phyloP scores from a whole-genome alignment of 2,888 invertebrate genomes.

The Cordylochernes scorpioides region DNA sequence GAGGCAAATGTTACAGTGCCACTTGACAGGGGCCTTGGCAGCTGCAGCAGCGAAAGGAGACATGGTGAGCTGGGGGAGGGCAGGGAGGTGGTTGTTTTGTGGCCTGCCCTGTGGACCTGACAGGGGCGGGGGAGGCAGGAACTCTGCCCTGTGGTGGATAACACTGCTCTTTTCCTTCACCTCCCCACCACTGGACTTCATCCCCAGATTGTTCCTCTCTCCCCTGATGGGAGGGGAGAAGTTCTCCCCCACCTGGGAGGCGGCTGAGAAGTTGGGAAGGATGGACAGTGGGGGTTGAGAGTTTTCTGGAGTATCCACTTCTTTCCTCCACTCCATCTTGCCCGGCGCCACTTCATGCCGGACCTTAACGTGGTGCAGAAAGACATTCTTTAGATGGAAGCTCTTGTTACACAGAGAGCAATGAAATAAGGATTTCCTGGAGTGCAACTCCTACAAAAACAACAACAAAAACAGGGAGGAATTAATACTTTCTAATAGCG shows the following conservation, averaged over 20 bases:
- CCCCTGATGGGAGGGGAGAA: too few relatives aligned
- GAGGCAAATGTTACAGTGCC: conserved; percentile 1
- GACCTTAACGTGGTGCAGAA: conserved; percentile 7
- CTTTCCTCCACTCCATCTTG: conserved; percentile 5
- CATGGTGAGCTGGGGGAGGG: background rate
- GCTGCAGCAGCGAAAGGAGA: background rate
- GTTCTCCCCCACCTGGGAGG: conserved; percentile 3
- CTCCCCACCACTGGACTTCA: background rate
- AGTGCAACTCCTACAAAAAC: conserved; percentile 9
- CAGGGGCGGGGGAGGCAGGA: too few relatives aligned
- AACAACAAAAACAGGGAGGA: too few relatives aligned
- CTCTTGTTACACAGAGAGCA: conserved; percentile 8
- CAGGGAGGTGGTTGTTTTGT: background rate
- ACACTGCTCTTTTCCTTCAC: background rate
- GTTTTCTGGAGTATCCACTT: conserved; percentile 1
- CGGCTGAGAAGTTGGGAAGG: conserved; percentile 4
- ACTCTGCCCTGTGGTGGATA: too few relatives aligned
- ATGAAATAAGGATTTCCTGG: conserved; percentile 6
- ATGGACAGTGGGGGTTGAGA: conserved; percentile 5
- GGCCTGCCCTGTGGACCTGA: too few relatives aligned
- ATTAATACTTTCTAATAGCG: too few relatives aligned
- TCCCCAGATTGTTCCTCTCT: conserved; percentile 5
- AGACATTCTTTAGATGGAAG: conserved; percentile 10
- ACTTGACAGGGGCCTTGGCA: background rate
- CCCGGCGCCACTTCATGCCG: conserved; percentile 9